Evolutionary conservation across 2,888 invertebrate genomes (phyloP).

Genomic region (Maniola hyperantus): DNA sequence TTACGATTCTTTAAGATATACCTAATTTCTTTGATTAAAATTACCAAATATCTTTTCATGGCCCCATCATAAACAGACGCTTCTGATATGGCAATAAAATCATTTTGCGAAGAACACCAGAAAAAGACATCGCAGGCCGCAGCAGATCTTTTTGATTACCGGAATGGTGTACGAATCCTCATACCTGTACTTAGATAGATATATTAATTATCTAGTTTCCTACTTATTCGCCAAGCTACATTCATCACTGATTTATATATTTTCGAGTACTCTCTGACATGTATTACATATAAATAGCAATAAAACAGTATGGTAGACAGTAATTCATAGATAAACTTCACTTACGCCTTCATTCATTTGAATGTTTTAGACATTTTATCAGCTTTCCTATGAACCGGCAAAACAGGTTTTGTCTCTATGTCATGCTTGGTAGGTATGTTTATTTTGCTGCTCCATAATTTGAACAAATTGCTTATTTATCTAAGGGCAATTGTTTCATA

Average conservation of each 20-base stretch:
- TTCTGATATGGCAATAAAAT: no score
- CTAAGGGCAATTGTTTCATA: background rate
- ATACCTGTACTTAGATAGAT: no score
- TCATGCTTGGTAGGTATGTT: background rate
- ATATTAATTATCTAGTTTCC: background rate
- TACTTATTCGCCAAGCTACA: background rate
- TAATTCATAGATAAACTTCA: background rate
- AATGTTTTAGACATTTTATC: conserved; percentile 18
- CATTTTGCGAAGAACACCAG: no score
- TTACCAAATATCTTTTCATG: no score
- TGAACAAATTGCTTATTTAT: conserved; percentile 1
- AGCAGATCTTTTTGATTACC: no score
- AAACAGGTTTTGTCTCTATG: conserved; percentile 10
- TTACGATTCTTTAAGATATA: no score
- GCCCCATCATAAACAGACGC: no score
- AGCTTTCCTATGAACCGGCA: conserved; percentile 12
- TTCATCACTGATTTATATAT: background rate
- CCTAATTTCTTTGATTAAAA: no score
- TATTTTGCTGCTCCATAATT: background rate
- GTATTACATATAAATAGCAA: background rate
- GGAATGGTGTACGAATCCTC: no score
- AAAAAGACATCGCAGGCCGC: no score
- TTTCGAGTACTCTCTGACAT: background rate
- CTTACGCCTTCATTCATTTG: conserved; percentile 18
- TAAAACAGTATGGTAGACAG: conserved; percentile 1